Percentiles rank a stretch among this genome's conserved stretches.
phyloP scores from a whole-genome alignment of 1,140 invertebrate genomes.

The Stenopsyche tienmushanensis region DNA sequence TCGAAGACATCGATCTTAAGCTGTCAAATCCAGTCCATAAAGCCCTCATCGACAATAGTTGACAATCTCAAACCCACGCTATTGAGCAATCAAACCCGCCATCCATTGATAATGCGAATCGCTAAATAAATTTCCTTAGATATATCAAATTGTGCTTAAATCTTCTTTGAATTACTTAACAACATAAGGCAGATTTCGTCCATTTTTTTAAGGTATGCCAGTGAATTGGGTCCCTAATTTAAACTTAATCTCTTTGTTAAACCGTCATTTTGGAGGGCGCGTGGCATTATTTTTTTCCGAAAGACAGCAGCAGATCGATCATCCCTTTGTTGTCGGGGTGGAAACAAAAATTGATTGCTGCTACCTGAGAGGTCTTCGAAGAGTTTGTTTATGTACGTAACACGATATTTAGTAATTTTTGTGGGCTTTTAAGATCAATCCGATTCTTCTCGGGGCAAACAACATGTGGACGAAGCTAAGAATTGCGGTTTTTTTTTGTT shows the following conservation, averaged over 20 bases:
- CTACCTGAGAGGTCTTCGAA: conserved; percentile 17
- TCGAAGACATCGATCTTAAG: conserved; percentile 15
- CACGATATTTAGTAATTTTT: conserved; percentile 34
- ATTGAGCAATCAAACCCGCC: conserved; percentile 1
- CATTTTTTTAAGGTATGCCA: neutral
- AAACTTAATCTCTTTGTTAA: conserved; percentile 32
- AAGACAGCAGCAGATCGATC: conserved; percentile 33
- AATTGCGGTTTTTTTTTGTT: neutral
- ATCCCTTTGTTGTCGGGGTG: conserved; percentile 31
- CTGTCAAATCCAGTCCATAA: too few species aligned
- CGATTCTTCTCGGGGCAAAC: conserved; percentile 32
- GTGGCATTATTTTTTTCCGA: conserved; percentile 35
- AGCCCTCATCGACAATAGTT: too few species aligned
- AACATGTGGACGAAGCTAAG: conserved; percentile 23
- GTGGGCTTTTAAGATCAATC: conserved; percentile 31
- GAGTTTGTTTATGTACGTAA: conserved; percentile 38
- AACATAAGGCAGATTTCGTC: conserved; percentile 7
- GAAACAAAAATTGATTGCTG: conserved; percentile 13
- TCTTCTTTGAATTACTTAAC: too few species aligned
- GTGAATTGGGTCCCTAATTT: conserved; percentile 18
- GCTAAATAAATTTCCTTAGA: too few species aligned
- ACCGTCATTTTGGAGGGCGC: conserved; percentile 30
- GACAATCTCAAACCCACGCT: conserved; percentile 1
- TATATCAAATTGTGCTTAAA: too few species aligned
- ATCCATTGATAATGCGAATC: conserved; percentile 3